A percentile compares a stretch with the other conserved stretches of the same genome.
Evolutionary conservation across 2,888 invertebrate species (phyloP).

Genomic region (Philopedon plagiatum): DNA sequence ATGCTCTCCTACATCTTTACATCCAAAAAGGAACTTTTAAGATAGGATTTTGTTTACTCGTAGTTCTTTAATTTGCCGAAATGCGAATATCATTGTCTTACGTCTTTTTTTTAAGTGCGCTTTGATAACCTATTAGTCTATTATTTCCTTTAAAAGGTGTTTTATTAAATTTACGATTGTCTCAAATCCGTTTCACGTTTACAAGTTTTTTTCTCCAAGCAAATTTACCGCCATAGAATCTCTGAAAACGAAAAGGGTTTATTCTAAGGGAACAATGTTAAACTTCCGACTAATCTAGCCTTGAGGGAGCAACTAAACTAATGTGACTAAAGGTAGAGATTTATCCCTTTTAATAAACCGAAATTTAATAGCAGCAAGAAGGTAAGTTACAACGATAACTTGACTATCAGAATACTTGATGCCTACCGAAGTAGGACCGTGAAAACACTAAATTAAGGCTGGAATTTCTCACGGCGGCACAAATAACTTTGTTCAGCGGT

Average conservation of each 20-base stretch:
- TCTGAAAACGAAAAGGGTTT: constrained; percentile 6
- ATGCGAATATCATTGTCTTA: too few species aligned
- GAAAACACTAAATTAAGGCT: constrained; percentile 56
- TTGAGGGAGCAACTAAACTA: constrained; percentile 34
- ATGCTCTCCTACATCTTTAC: too few species aligned
- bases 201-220: too few species aligned
- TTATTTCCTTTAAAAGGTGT: too few species aligned
- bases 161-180: too few species aligned
- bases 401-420: constrained; percentile 51
- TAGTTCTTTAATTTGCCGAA: too few species aligned
- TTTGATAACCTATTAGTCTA: too few species aligned
- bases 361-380: constrained; percentile 49
- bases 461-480: constrained; percentile 58
- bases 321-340: constrained; percentile 49
- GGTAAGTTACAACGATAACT: constrained; percentile 50
- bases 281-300: constrained; percentile 31
- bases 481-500: constrained; percentile 59
- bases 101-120: too few species aligned
- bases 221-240: not conserved
- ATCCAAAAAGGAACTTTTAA: too few species aligned
- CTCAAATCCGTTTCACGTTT: too few species aligned
- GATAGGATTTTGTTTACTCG: too few species aligned
- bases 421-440: constrained; percentile 49
- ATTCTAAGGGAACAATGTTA: constrained; percentile 18
- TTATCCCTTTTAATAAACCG: constrained; percentile 52